Base-by-base conservation (phyloP, 2,113 vertebrate genomes). In the Gadus chalcogrammus region DNA sequence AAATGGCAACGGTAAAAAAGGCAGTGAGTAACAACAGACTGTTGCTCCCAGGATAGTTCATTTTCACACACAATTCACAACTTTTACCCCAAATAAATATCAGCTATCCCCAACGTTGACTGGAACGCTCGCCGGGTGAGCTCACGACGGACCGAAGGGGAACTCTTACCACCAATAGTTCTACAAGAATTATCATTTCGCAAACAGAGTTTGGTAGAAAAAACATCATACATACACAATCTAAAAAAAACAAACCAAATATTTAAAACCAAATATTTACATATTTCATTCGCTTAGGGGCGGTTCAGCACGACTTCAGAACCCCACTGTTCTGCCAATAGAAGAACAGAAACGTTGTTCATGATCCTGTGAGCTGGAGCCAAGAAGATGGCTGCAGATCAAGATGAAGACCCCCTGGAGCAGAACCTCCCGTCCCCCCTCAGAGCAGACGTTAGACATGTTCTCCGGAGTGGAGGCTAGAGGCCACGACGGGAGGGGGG, bases 1-100 rank as follows among this genome's bases (percentile, higher is more conserved):
- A 60, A 60, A 60, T 18, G 8, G 15, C 16, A 1, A 60, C 12
- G 11, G 20, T 93, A 91, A 91, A 91, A 93, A 93, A 92, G 24
- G 61, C 73, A 73, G 65, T 60, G 71, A 79, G 82, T 77, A 76
- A 53, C 4, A 66, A 55, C 55, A 69, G 68, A 42, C 76, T 66
- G 68, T 28, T 67, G 82, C 82, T 31, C 60, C 56, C 7, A 65
- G 68, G 61, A 78, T 72, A 68, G 63, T 74, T 77, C 78, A 58
- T 76, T 75, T 76, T 82, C 85, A 85, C 22, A 67, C 60, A 48
- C 6, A 35, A 5, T 35, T 35, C 31, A 81, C 69, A 82, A 38
- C 28, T 63, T 58, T 65, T 75, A 42, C 67, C 79, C 75, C 74
- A 88, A 89, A 88, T 88, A 88, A 89, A 90, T 89, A 90, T 78